A percentile compares a stretch with the other conserved stretches of the same genome.
phyloP scores from a whole-genome alignment of 2,113 vertebrate species.

The Zosterops pallidus region DNA sequence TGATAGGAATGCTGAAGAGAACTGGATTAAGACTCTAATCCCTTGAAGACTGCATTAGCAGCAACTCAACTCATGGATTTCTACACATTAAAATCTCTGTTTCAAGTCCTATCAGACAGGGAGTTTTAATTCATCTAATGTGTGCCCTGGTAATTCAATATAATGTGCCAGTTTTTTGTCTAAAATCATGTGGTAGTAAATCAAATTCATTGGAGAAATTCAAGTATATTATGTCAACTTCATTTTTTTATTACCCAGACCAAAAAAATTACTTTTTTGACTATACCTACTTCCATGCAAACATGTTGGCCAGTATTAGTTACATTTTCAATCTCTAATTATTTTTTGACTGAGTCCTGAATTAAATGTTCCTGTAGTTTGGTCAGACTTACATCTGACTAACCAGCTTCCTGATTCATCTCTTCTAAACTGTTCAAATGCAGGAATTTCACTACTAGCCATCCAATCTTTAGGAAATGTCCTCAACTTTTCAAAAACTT shows the following conservation, averaged over 20 bases:
- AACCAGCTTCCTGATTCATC: neutral
- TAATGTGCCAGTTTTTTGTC: neutral
- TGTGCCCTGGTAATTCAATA: neutral
- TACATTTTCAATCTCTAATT: neutral
- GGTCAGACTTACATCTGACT: neutral
- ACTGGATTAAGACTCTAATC: neutral
- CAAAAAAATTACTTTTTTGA: neutral
- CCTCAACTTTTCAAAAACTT: neutral
- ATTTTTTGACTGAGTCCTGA: neutral
- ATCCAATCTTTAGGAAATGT: neutral
- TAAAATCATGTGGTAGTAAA: neutral
- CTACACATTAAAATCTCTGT: neutral
- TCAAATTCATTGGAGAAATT: neutral
- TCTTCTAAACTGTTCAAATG: neutral
- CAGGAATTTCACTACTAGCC: neutral
- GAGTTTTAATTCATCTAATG: constrained; percentile 18
- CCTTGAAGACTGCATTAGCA: neutral
- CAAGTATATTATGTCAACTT: neutral
- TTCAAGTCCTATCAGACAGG: neutral
- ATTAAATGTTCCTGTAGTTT: neutral
- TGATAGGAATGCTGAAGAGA: neutral
- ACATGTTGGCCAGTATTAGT: neutral
- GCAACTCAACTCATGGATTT: neutral
- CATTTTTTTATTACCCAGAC: neutral
- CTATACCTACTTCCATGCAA: neutral